phyloP scores from a whole-genome alignment of 35 echinoderm and acorn worm genomes.

The Amphiura filiformis region DNA sequence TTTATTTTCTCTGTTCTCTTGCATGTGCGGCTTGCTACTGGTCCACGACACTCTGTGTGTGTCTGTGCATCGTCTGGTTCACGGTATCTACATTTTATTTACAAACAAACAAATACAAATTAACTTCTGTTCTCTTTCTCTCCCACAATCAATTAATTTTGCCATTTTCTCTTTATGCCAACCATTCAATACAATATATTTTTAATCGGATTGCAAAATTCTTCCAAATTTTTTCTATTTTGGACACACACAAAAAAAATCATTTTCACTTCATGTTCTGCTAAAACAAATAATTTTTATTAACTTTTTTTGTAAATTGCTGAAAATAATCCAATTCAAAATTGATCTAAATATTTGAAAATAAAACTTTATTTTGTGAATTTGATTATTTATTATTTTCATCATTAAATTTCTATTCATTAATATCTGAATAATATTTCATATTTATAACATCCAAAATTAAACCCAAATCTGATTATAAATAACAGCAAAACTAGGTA shows the following conservation, averaged over 20 bases:
- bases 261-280: too few relatives aligned
- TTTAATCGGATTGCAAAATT: too few relatives aligned
- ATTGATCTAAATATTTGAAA: too few relatives aligned
- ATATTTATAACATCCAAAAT: neutral
- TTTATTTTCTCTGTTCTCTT: neutral
- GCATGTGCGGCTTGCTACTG: neutral
- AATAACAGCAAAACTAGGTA: conserved; percentile 5
- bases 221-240: too few relatives aligned
- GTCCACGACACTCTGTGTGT: neutral
- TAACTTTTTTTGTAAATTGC: too few relatives aligned
- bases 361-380: too few relatives aligned
- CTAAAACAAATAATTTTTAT: too few relatives aligned
- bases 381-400: too few relatives aligned
- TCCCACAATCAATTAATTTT: neutral
- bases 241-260: too few relatives aligned
- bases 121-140: conserved; percentile 3
- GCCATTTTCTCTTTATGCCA: conserved; percentile 10
- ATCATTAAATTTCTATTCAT: too few relatives aligned
- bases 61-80: neutral
- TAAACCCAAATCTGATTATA: neutral
- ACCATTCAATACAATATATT: neutral
- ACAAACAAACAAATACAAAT: neutral
- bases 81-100: conserved; percentile 4
- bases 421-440: too few relatives aligned
- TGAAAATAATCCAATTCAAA: too few relatives aligned